These are phyloP conservation scores for Lagenorhynchus albirostris DNA, from an alignment of 2,113 vertebrate species.

Conservation along the genomic window DNA sequence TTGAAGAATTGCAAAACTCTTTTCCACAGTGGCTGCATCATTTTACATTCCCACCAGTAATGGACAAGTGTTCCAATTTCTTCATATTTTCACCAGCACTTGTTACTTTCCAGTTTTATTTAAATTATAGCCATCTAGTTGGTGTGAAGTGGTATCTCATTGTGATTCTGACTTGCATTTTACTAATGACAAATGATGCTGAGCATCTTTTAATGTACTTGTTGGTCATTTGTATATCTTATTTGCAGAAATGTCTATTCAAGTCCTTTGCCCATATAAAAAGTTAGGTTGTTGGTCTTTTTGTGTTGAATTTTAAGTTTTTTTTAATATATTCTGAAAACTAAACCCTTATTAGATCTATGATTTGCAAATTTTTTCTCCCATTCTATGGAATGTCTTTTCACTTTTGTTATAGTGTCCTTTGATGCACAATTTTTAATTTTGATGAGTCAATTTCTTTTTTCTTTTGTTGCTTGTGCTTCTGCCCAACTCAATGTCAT, in stretches of 20 bases:
- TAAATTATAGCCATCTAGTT: background rate
- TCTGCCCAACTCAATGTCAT: background rate
- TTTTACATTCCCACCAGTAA: too few relatives aligned
- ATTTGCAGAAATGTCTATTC: background rate
- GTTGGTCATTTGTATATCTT: background rate
- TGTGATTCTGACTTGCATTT: background rate
- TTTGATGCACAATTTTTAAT: background rate
- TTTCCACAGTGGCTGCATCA: too few relatives aligned
- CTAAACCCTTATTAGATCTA: background rate
- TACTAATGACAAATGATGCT: background rate
- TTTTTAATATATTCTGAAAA: background rate
- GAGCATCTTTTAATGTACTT: background rate
- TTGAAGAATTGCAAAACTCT: background rate
- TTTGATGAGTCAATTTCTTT: background rate
- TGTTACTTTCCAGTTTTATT: background rate
- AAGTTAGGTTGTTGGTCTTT: background rate
- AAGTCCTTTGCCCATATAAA: background rate
- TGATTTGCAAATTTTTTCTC: background rate
- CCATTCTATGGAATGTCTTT: background rate
- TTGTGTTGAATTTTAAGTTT: background rate
- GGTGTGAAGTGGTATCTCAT: background rate
- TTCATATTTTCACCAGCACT: background rate
- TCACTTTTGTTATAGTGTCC: background rate
- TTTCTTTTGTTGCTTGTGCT: background rate
- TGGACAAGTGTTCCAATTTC: too few relatives aligned